Evolutionary conservation across 53 echinoderm and acorn worm species (phyloP).

Genomic region (Antedon mediterranea): DNA sequence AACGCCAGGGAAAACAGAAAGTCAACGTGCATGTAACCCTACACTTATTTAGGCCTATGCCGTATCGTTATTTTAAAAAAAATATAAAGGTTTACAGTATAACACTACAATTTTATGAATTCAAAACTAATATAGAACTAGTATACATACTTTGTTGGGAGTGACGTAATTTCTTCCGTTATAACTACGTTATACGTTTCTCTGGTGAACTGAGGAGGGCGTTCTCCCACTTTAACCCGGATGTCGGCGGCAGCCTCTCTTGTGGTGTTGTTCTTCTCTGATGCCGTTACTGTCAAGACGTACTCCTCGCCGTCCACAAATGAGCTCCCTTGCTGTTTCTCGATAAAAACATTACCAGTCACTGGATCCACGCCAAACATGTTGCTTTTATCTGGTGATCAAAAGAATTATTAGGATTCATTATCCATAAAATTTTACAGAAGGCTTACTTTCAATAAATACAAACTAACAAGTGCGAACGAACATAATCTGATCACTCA

Average conservation of each 20-base stretch:
- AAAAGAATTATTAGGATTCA: too few relatives aligned
- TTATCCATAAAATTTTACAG: too few relatives aligned
- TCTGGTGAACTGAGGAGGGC: constrained; percentile 79
- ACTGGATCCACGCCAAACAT: constrained; percentile 53
- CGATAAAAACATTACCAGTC: constrained; percentile 48
- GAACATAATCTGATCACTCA: too few relatives aligned
- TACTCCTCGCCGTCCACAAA: constrained; percentile 44
- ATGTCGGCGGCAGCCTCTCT: constrained; percentile 19
- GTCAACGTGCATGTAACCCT: too few relatives aligned
- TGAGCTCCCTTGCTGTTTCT: neutral
- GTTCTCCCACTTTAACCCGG: constrained; percentile 38
- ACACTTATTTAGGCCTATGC: too few relatives aligned
- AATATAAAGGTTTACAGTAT: too few relatives aligned
- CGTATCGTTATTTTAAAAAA: too few relatives aligned
- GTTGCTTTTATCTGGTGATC: constrained; percentile 33
- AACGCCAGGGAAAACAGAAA: too few relatives aligned
- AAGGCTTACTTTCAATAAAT: too few relatives aligned
- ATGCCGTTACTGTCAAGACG: constrained; percentile 50
- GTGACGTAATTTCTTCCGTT: constrained; percentile 9
- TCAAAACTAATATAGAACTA: too few relatives aligned
- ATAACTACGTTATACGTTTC: constrained; percentile 51
- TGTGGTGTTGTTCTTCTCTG: constrained; percentile 11
- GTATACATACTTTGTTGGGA: neutral
- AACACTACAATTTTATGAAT: too few relatives aligned
- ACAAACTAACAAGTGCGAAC: too few relatives aligned